Base-by-base conservation (phyloP, 2,113 vertebrate genomes). In the Craseonycteris thonglongyai region DNA sequence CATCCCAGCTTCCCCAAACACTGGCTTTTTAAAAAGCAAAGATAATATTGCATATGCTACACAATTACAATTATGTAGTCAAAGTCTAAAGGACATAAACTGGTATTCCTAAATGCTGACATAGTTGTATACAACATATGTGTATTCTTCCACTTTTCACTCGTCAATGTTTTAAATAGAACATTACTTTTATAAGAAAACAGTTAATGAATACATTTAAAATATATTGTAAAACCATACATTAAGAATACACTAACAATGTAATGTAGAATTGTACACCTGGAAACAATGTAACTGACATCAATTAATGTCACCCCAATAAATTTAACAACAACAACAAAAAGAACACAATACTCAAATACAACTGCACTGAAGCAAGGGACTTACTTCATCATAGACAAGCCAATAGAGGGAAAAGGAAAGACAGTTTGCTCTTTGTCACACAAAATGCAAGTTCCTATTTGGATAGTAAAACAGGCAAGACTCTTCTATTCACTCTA, bases 141-240 rank as follows among this genome's bases (percentile, higher is more conserved):
- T 49, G 13, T 35, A 63, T 74, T 72, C 65, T 75, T 61, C 71
- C 58, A 65, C 78, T 56, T 38, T 35, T 61, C 71, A 22, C 33
- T 63, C 81, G 42, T 68, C 40, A 47, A 47, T 61, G 3, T 79
- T 61, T 93, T 42, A 84, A 88, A 74, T 2, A 92, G 47, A 75
- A 79, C n/a, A 85, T 56, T 78, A 81, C 49, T 83, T 94, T 92
- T 61, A 69, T 78, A 88, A 88, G 63, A 71, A 92, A 95, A 56
- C 33, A 65, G 80, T 35, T 28, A 26, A 56, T 33, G 24, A 15
- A 38, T 35, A 47, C 6, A 63, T 56, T 47, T 83, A 47, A 96
- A 81, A 75, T n/a, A 68, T 30, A 80, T 33, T 61, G 56, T 38
- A 87, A 92, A 91, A 80, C 3, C 12, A 54, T 24, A 56, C 6